Conservation (phyloP, 2,797 vertebrate species). For the Chrysocyon brachyurus region DNA sequence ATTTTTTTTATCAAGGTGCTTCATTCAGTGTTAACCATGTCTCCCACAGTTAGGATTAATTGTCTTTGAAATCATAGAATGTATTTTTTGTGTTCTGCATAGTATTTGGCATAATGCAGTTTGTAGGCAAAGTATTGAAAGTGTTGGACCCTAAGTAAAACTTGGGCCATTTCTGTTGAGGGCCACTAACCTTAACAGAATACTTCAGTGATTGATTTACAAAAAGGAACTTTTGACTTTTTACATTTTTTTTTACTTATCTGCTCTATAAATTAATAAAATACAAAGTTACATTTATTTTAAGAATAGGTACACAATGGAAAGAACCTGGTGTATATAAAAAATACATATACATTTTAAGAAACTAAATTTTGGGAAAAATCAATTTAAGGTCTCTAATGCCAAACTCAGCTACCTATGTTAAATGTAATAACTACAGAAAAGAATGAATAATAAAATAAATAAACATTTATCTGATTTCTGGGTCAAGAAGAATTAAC, state of each 20-base stretch:
- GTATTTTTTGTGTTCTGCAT: not conserved
- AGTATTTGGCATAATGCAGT: not conserved
- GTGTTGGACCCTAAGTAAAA: not conserved
- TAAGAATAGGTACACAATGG: not conserved
- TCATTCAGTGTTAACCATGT: not conserved
- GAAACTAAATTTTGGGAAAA: not conserved
- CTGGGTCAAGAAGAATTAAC: conserved; percentile 24
- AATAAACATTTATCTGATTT: conserved; percentile 9
- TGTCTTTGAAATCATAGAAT: not conserved
- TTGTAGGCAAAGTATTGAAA: conserved; percentile 57
- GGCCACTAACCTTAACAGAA: not conserved
- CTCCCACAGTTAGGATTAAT: conserved; percentile 16
- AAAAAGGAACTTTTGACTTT: not conserved
- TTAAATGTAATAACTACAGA: conserved; percentile 17
- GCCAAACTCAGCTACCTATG: conserved; percentile 14
- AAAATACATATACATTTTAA: not conserved
- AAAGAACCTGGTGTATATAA: not conserved
- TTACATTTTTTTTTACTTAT: not conserved
- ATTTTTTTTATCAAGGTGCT: conserved; percentile 17
- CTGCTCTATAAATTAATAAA: conserved; percentile 29
- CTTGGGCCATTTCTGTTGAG: conserved; percentile 18
- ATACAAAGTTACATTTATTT: not conserved
- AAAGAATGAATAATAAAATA: conserved; percentile 44
- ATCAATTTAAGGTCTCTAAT: not conserved
- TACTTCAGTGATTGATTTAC: not conserved